Conservation (phyloP, 2,113 vertebrate species). For the Sphyrna mokarran region DNA sequence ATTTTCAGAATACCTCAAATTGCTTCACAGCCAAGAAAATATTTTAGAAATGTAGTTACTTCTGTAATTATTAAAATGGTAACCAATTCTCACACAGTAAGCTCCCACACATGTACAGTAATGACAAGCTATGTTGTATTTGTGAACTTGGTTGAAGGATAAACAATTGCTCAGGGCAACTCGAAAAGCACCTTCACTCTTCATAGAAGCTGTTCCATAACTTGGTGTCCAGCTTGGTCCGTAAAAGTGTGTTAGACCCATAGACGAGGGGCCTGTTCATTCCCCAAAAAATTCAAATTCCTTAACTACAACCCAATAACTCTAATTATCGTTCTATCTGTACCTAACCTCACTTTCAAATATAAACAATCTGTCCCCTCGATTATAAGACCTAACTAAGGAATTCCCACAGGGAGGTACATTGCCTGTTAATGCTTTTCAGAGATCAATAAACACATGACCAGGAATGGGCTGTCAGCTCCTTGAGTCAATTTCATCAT, state of each 20-base stretch:
- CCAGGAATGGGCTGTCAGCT: not conserved
- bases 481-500: not conserved
- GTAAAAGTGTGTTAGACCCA: not conserved
- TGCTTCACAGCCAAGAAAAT: not conserved
- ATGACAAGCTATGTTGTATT: not conserved
- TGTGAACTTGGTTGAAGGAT: not conserved
- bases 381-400: not conserved
- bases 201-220: not conserved
- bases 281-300: too few species aligned
- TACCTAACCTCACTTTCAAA: not conserved
- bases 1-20: too few species aligned
- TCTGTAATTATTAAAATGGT: not conserved
- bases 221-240: not conserved
- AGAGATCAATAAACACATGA: not conserved
- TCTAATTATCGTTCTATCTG: not conserved
- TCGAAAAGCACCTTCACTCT: not conserved
- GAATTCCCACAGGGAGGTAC: not conserved
- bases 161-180: not conserved
- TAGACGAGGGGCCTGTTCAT: not conserved
- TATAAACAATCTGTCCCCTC: not conserved
- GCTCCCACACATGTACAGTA: too few species aligned
- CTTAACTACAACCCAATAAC: not conserved
- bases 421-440: not conserved
- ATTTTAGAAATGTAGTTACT: not conserved
- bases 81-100: not conserved